Conservation (phyloP, 2,888 invertebrate species). For the Parnassius smintheus region DNA sequence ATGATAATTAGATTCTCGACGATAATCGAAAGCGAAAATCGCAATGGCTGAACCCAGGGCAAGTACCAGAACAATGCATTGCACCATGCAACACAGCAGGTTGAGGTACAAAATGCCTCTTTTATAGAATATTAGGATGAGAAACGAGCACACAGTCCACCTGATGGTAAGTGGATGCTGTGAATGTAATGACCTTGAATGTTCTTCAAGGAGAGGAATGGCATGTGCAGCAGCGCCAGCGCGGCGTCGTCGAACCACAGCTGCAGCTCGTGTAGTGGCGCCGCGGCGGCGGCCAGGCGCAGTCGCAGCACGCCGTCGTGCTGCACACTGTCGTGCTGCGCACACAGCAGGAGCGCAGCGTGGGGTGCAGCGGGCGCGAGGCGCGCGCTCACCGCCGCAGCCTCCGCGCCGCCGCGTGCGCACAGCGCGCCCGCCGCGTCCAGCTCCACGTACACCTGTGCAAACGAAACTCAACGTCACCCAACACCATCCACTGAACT, state of each 20-base stretch:
- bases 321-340: conserved; percentile 29
- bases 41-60: too few species aligned
- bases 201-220: conserved; percentile 86
- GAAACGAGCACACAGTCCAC: too few species aligned
- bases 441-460: conserved; percentile 54
- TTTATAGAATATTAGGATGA: too few species aligned
- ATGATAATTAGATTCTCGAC: too few species aligned
- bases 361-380: conserved; percentile 35
- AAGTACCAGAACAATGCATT: too few species aligned
- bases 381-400: conserved; percentile 29
- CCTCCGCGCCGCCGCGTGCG: conserved; percentile 29
- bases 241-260: conserved; percentile 93
- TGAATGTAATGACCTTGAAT: conserved; percentile 84
- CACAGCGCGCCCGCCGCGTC: conserved; percentile 39
- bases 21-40: too few species aligned
- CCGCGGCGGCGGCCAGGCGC: conserved; percentile 61
- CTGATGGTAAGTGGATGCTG: too few species aligned
- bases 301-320: conserved; percentile 40
- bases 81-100: too few species aligned
- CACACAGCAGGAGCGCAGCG: conserved; percentile 32
- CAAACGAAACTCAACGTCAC: not conserved
- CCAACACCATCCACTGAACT: too few species aligned
- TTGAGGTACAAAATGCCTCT: too few species aligned
- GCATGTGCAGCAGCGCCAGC: conserved; percentile 87
- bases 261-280: conserved; percentile 85